Base-by-base conservation (phyloP, 2,888 invertebrate genomes). In the Parnassius mnemosyne region DNA sequence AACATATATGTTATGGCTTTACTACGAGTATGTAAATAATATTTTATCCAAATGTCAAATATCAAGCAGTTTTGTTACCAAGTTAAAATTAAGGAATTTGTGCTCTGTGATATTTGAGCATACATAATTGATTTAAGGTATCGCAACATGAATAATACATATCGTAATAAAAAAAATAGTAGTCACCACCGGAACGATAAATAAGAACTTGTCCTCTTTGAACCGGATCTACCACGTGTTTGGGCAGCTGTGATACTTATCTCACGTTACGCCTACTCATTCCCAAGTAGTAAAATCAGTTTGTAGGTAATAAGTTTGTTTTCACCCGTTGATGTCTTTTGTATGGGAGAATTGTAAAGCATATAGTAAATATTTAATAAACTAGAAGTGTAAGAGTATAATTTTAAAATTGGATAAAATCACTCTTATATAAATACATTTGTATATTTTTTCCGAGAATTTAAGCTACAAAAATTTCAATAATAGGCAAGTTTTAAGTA, bases 271-370 rank as follows among this genome's bases (percentile, higher is more conserved):
- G 42, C 50, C 53, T 42, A 63, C 53, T 52, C 57, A 57, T 54
- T 53, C 57, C n/a, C 16, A 53, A 7, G 12, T 10, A 5, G 20
- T 52, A n/a, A 56, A 51, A 11, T 44, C 13, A 3, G n/a, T 47
- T 57, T 57, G 34, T 65, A 65, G 69, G 70, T 63, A 64, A 60
- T 46, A 57, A 65, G 61, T 57, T 43, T 50, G n/a, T 25, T 47
- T 52, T 52, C 58, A 67, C 82, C 83, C 88, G 88, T 88, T 86
- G 87, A 88, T 77, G 82, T 88, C 87, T 87, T 82, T 86, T 84
- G 63, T 74, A 78, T 68, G 12, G 41, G 12, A 3, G 41, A 44
- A 20, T n/a, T 25, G 34, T 34, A 34, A 7, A 34, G 34, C 7
- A 7, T 25, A 3, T 34, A 7, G 34, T 34, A 34, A 34, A 34